These are phyloP conservation scores for Scophthalmus maximus DNA, from an alignment of 2,113 vertebrate genomes.

Conservation along the genomic window DNA sequence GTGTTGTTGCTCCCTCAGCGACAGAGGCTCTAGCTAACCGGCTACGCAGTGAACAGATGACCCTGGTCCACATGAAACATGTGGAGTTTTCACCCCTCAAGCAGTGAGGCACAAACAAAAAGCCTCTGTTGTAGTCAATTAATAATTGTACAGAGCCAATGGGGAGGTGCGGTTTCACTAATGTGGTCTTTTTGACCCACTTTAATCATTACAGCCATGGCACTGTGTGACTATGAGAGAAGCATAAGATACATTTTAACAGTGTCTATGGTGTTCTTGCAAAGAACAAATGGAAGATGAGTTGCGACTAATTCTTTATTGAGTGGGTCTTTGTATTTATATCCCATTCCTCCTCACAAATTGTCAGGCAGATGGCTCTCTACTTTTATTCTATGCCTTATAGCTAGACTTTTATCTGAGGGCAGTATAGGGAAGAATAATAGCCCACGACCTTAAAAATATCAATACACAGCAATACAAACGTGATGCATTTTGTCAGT, in stretches of 20 bases:
- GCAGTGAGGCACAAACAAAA: conserved; percentile 33
- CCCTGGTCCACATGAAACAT: conserved; percentile 23
- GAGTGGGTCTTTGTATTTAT: neutral
- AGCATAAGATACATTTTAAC: neutral
- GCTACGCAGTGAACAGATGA: conserved; percentile 7
- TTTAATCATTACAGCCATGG: neutral
- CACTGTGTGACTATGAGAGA: neutral
- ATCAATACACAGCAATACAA: neutral
- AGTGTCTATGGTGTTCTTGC: neutral
- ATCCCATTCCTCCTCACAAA: neutral
- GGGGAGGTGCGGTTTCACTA: conserved; percentile 5
- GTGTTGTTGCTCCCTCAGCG: conserved; percentile 28
- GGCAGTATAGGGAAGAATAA: neutral
- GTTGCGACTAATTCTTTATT: neutral
- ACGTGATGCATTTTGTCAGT: neutral
- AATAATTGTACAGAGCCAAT: conserved; percentile 15
- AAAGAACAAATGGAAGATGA: conserved; percentile 4
- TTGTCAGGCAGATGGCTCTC: neutral
- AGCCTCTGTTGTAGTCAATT: conserved; percentile 18
- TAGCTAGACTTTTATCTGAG: conserved; percentile 16
- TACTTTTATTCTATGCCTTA: conserved; percentile 7
- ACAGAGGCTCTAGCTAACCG: conserved; percentile 28
- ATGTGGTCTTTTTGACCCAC: conserved; percentile 12
- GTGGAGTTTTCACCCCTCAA: conserved; percentile 20
- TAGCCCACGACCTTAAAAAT: neutral